Evolutionary conservation across 1,140 invertebrate genomes (phyloP).

Genomic region (Manduca sexta): DNA sequence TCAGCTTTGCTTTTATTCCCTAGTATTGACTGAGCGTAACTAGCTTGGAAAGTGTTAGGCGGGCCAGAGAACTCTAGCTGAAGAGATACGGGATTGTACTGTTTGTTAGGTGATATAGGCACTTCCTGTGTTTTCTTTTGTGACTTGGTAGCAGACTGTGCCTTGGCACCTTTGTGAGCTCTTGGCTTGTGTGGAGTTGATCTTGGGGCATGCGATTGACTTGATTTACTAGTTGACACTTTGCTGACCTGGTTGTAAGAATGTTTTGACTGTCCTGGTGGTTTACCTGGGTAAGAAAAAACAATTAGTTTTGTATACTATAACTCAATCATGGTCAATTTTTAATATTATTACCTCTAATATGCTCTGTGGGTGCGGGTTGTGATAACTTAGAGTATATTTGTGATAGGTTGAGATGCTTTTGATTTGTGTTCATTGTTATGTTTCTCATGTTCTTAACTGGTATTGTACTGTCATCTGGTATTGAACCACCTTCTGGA

Average conservation of each 20-base stretch:
- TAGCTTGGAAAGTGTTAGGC: constrained; percentile 62
- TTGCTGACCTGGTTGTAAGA: constrained; percentile 70
- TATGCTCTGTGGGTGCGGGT: constrained; percentile 52
- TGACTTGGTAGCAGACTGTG: constrained; percentile 27
- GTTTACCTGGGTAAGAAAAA: constrained; percentile 47
- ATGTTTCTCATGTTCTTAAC: constrained; percentile 61
- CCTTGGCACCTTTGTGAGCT: constrained; percentile 32
- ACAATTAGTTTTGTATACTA: neutral
- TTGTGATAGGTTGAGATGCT: constrained; percentile 68
- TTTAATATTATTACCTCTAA: neutral
- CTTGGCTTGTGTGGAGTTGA: constrained; percentile 39
- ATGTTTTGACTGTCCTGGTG: constrained; percentile 64
- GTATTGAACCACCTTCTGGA: constrained; percentile 40
- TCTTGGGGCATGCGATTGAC: constrained; percentile 33
- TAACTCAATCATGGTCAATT: no score
- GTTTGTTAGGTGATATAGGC: constrained; percentile 42
- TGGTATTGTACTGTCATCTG: constrained; percentile 41
- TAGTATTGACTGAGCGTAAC: constrained; percentile 63
- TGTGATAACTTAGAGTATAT: constrained; percentile 69
- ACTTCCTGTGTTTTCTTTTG: constrained; percentile 49
- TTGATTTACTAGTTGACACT: constrained; percentile 66
- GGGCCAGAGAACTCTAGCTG: constrained; percentile 50
- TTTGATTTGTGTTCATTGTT: constrained; percentile 57
- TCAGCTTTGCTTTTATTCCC: constrained; percentile 48
- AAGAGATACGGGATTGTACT: constrained; percentile 34